Evolutionary conservation across 2,113 vertebrate species (phyloP), one percentile per base, ranked within the genome.

Genomic region (Pygoscelis antarcticus): DNA sequence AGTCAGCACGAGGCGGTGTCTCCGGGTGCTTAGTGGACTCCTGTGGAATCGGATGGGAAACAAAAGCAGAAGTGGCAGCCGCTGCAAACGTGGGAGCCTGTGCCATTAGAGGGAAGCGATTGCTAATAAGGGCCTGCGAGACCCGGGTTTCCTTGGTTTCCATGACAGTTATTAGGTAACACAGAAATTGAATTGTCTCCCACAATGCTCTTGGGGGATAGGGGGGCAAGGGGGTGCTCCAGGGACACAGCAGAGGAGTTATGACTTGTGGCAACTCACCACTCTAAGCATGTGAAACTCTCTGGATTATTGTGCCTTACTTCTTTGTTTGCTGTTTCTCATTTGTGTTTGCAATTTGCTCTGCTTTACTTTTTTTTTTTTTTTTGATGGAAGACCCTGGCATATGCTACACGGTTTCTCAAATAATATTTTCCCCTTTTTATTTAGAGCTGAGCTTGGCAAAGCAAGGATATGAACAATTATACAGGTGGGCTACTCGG

Each of bases 131-230:
- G 98, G 97, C 98, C 98, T 92, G 90, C 2, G 96, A 98, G 97
- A 98, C 96, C 96, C 25, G 65, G 95, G 92, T 98, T 97, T 97
- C 97, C 97, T 97, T 97, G 95, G 98, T 98, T 98, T 98, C 98
- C 98, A 95, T 98, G 98, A 97, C 98, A 98, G 85, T 98, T 98
- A 98, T 98, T 98, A 98, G 98, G 98, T 97, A 98, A 97, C 96
- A 84, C 80, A 97, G 97, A 97, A 97, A 98, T 97, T 97, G 98
- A 98, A 97, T 98, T 96, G 98, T 97, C 97, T 98, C 97, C 97
- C 94, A 95, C 97, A 91, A 89, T 96, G 97, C 97, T 98, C 72
- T 49, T 82, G 94, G 92, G 97, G 95, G 71, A 23, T 9, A 89
- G 54, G 9, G 90, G 65, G 87, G 89, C 89, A 93, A 91, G 66